A percentile compares a stretch with the other conserved stretches of the same genome.
These are phyloP conservation scores for Brachionus manjavacas DNA, from an alignment of 1,140 invertebrate genomes.

Conservation along the genomic window DNA sequence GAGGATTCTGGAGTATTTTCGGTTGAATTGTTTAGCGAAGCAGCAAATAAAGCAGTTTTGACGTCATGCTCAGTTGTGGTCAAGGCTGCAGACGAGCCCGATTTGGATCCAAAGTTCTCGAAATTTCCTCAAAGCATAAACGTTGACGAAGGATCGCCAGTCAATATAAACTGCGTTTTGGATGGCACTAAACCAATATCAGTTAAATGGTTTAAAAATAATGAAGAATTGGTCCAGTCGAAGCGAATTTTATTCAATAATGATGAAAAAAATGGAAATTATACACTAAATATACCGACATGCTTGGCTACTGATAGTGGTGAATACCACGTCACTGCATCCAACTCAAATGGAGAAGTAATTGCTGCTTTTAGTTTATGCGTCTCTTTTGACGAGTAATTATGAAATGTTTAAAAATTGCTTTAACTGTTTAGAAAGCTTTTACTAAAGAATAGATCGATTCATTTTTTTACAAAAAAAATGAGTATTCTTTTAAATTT, in stretches of 20 bases:
- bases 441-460: neutral
- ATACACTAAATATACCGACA: neutral
- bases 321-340: neutral
- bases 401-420: neutral
- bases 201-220: constrained; percentile 36
- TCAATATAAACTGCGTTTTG: neutral
- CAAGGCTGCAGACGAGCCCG: constrained; percentile 26
- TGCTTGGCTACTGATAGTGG: constrained; percentile 36
- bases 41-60: neutral
- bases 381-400: constrained; percentile 27
- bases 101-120: constrained; percentile 32
- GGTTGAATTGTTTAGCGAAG: neutral
- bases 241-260: neutral
- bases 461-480: neutral
- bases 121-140: neutral
- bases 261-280: neutral
- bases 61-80: constrained; percentile 34
- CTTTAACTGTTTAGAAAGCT: neutral
- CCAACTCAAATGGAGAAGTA: constrained; percentile 41
- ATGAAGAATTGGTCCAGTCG: neutral
- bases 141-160: neutral
- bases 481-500: neutral
- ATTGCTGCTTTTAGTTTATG: constrained; percentile 38
- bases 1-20: constrained; percentile 43
- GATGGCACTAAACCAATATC: constrained; percentile 22